Evolutionary conservation across 2,113 vertebrate species (phyloP).

Genomic region (Recurvirostra avosetta): DNA sequence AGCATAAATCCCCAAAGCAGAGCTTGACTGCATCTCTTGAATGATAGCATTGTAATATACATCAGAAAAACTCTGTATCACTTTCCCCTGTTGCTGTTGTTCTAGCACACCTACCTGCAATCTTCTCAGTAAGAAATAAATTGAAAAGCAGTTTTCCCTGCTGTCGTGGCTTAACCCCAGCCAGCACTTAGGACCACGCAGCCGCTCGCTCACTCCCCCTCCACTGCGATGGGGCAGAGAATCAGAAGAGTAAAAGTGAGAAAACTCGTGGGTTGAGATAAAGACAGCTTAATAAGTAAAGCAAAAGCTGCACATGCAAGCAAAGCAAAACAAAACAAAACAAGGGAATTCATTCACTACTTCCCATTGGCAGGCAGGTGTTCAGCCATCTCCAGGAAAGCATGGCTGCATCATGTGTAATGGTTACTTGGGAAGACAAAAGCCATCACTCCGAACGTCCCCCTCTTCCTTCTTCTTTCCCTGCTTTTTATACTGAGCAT

Average conservation of each 20-base stretch:
- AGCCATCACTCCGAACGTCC: background rate
- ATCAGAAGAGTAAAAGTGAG: background rate
- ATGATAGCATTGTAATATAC: too few relatives aligned
- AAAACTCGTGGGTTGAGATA: background rate
- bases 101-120: too few relatives aligned
- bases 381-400: background rate
- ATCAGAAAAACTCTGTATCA: too few relatives aligned
- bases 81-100: too few relatives aligned
- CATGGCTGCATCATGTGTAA: background rate
- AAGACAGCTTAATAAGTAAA: background rate
- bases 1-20: too few relatives aligned
- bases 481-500: background rate
- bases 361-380: background rate
- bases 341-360: background rate
- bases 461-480: background rate
- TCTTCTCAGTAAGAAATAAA: too few relatives aligned
- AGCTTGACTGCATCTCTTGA: too few relatives aligned
- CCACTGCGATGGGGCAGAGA: background rate
- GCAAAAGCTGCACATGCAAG: background rate
- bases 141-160: too few relatives aligned
- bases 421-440: background rate
- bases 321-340: background rate
- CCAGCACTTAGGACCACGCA: background rate
- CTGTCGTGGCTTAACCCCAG: too few relatives aligned
- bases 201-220: background rate